Conservation (phyloP, 2,797 vertebrate species). For the Pagetopsis macropterus region DNA sequence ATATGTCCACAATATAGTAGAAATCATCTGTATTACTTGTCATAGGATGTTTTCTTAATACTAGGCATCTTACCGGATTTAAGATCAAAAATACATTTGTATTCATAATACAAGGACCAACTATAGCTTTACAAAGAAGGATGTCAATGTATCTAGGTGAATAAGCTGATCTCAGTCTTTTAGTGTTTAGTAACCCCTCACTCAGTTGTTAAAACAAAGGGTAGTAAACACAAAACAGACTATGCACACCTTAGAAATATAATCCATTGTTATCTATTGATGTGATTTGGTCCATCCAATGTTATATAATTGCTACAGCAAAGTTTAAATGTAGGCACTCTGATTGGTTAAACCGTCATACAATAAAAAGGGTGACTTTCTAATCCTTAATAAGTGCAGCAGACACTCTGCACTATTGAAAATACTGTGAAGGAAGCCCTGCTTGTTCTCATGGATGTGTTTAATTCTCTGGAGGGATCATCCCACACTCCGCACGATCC, state of each 20-base stretch:
- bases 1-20: neutral
- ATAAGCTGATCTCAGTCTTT: neutral
- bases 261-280: neutral
- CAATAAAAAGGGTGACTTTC: neutral
- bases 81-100: neutral
- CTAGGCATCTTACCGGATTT: neutral
- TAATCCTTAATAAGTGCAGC: neutral
- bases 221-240: too few relatives aligned
- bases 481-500: constrained; percentile 19
- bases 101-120: neutral
- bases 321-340: neutral
- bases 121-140: too few relatives aligned
- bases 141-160: too few relatives aligned
- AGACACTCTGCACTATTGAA: neutral
- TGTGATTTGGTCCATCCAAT: neutral
- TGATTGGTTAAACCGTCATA: neutral
- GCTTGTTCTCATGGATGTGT: neutral
- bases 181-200: too few relatives aligned
- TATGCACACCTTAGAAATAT: neutral
- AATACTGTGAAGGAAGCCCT: neutral
- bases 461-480: constrained; percentile 1
- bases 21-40: neutral
- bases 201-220: too few relatives aligned
- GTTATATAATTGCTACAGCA: neutral
- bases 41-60: neutral